Percentiles rank a stretch among this genome's conserved stretches.
Evolutionary conservation across 2,113 vertebrate genomes (phyloP).

Genomic region (Planiliza haematocheilus): DNA sequence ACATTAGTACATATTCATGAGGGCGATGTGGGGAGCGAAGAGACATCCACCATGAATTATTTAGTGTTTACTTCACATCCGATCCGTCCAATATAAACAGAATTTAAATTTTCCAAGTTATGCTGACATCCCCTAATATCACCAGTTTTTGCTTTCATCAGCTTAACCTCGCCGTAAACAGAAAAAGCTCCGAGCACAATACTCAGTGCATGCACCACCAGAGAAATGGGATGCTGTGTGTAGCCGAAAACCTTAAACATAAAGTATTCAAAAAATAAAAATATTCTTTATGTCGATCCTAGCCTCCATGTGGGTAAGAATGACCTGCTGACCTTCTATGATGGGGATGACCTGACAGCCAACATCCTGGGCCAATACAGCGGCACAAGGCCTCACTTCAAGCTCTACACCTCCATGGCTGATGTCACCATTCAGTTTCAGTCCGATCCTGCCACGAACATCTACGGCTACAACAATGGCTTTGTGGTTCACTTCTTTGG

Average conservation of each 20-base stretch:
- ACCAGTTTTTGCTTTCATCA: slow-evolving; percentile 55
- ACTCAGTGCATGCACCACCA: not conserved
- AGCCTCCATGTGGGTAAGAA: slow-evolving; percentile 91
- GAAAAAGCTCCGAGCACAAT: not conserved
- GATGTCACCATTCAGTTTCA: slow-evolving; percentile 98
- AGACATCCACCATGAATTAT: slow-evolving; percentile 75
- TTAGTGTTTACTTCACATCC: slow-evolving; percentile 80
- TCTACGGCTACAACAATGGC: slow-evolving; percentile 92
- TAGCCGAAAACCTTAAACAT: not conserved
- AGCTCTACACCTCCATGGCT: slow-evolving; percentile 93
- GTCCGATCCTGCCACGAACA: slow-evolving; percentile 91
- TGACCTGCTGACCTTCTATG: slow-evolving; percentile 95
- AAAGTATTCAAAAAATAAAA: not conserved
- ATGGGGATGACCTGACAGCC: slow-evolving; percentile 95
- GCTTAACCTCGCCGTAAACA: slow-evolving; percentile 4
- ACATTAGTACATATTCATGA: slow-evolving; percentile 71
- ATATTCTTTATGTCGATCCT: slow-evolving; percentile 19
- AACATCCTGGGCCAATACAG: slow-evolving; percentile 96
- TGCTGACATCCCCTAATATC: slow-evolving; percentile 51
- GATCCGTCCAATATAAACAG: slow-evolving; percentile 69
- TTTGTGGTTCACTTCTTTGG: slow-evolving; percentile 97
- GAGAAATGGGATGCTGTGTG: not conserved
- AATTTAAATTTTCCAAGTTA: slow-evolving; percentile 54
- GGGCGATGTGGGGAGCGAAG: slow-evolving; percentile 3
- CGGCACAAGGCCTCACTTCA: slow-evolving; percentile 87